These are phyloP conservation scores for Manis crassicaudata DNA, from an alignment of 2,797 vertebrate genomes.

Conservation along the genomic window DNA sequence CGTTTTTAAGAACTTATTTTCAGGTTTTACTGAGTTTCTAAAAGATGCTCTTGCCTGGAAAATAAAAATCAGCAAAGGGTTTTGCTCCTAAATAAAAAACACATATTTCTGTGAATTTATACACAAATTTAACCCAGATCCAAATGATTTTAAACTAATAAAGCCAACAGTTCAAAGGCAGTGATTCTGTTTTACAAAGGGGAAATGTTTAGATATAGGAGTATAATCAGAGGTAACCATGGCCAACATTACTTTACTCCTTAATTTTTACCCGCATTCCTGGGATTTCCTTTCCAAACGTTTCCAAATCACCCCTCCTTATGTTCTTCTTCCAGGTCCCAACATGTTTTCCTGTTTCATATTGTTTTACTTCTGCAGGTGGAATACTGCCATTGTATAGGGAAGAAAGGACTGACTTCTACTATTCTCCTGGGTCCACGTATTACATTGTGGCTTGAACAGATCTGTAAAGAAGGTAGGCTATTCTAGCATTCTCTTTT, in stretches of 20 bases:
- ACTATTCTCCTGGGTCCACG: background rate
- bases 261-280: background rate
- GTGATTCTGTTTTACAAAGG: background rate
- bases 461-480: background rate
- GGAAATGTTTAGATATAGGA: background rate
- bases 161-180: background rate
- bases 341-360: background rate
- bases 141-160: background rate
- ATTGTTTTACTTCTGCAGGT: background rate
- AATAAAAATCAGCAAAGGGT: background rate
- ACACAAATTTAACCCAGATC: background rate
- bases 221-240: background rate
- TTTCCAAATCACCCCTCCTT: background rate
- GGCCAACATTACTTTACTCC: background rate
- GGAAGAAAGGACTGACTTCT: background rate
- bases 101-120: background rate
- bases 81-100: background rate
- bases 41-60: background rate
- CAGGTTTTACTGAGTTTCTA: constrained; percentile 7
- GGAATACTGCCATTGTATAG: background rate
- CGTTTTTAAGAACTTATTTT: constrained; percentile 39
- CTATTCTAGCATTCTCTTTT: background rate
- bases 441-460: background rate
- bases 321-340: background rate
- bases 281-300: background rate